Evolutionary conservation across 2,888 invertebrate species (phyloP).

Genomic region (Tetanocera ferruginea): DNA sequence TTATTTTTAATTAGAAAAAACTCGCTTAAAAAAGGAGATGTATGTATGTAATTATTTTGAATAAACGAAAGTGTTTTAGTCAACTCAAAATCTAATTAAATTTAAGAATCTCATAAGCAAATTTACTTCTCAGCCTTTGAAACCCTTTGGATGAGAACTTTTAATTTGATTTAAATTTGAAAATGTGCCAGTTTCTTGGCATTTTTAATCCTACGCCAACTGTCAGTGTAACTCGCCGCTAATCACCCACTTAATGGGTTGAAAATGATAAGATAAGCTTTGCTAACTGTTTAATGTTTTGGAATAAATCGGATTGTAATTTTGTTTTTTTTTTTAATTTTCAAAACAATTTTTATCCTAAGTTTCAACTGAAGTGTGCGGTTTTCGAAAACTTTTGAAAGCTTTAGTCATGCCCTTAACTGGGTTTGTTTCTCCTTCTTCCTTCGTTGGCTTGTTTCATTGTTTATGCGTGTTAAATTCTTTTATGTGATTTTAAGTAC

Average conservation of each 20-base stretch:
- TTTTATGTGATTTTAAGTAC: neutral
- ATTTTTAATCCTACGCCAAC: conserved; percentile 28
- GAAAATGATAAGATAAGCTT: conserved; percentile 59
- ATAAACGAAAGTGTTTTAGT: too few species aligned
- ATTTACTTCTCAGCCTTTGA: too few species aligned
- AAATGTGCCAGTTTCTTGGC: neutral
- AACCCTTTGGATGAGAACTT: too few species aligned
- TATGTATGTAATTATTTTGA: too few species aligned
- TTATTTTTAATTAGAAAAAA: too few species aligned
- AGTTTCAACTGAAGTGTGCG: neutral
- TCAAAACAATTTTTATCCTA: neutral
- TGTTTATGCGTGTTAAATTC: conserved; percentile 2
- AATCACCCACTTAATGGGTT: conserved; percentile 65
- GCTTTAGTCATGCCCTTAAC: neutral
- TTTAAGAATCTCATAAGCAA: too few species aligned
- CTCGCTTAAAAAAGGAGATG: too few species aligned
- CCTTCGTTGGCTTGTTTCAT: neutral
- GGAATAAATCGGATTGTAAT: conserved; percentile 62
- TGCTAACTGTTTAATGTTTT: conserved; percentile 63
- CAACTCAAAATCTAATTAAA: too few species aligned
- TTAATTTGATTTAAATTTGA: too few species aligned
- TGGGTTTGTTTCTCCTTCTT: neutral
- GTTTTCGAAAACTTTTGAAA: conserved; percentile 13
- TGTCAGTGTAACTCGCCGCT: conserved; percentile 57
- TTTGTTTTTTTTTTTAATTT: conserved; percentile 22